Percentiles rank a stretch among this genome's conserved stretches.
Conservation (phyloP, 2,797 vertebrate genomes). For the Prionace glauca region DNA sequence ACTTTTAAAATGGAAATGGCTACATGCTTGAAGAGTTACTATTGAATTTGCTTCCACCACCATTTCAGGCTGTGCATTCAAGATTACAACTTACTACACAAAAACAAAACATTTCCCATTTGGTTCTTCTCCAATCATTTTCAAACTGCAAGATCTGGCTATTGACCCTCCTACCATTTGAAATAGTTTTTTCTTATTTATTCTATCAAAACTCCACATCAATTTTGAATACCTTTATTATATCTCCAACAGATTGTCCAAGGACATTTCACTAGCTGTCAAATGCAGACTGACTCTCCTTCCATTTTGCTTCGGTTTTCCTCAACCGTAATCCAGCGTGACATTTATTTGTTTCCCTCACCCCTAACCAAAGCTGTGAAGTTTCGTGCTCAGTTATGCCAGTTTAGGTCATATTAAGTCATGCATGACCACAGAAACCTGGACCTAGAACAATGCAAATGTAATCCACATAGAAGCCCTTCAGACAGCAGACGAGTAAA, state of each 20-base stretch:
- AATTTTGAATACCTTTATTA: not conserved
- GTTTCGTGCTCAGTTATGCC: not conserved
- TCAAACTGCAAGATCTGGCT: not conserved
- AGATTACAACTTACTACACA: not conserved
- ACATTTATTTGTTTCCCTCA: not conserved
- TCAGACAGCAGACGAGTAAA: not conserved
- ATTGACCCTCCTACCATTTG: not conserved
- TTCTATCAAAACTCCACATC: not conserved
- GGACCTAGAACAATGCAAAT: not conserved
- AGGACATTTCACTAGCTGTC: not conserved
- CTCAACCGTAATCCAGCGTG: not conserved
- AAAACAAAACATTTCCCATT: not conserved
- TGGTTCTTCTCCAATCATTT: not conserved
- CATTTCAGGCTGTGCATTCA: not conserved
- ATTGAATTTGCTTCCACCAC: not conserved
- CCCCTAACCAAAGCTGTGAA: not conserved
- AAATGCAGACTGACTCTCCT: not conserved
- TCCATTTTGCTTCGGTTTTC: not conserved
- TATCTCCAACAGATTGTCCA: not conserved
- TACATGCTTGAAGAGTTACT: not conserved
- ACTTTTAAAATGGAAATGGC: no score
- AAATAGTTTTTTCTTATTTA: not conserved
- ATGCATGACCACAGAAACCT: not conserved
- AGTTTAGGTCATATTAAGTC: not conserved
- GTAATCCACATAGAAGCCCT: not conserved